Evolutionary conservation across 2,797 vertebrate species (phyloP), one percentile per base, ranked within the genome.

Genomic region (Sebastolobus altivelis): DNA sequence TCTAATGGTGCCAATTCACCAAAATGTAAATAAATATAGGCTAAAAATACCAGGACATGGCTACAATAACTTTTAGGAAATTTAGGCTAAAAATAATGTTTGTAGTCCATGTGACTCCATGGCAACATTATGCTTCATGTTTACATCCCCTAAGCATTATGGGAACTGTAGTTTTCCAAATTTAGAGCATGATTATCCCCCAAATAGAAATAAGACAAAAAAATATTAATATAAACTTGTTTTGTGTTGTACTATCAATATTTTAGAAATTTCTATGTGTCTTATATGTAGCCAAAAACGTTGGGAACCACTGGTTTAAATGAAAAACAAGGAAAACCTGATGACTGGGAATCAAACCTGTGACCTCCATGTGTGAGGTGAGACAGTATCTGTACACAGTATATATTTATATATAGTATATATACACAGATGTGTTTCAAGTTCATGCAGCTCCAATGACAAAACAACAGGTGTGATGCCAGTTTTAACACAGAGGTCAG

Each of bases 331-430:
- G 8, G 59, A 59, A 6, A 1, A 56, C n/a, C 29, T 63, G 29
- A 8, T 38, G 49, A 37, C n/a, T 9, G 55, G 69, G 65, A 60
- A 66, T 70, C 63, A 52, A 79, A 55, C 55, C 27, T 37, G 62
- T 37, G 46, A 54, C 40, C 13, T 58, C 16, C 4, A 9, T 22
- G 6, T 58, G 59, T 13, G 16, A 35, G 14, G n/a, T 13, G 66
- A 31, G 22, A 6, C 5, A 6, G 27, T 27, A 40, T 60, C 70
- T 43, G 43, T 58, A 8, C 25, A 16, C 62, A 2, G 38, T 59
- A 49, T 5, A 7, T 8, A 70, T 31, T 2, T 46, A 13, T 37
- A 55, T 29, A 13, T 40, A 52, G 8, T 12, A 60, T 4, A 6
- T 3, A 13, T 2, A 61, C 35, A 37, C 20, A 20, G 27, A 65